These are phyloP conservation scores for Alouatta palliata DNA, from an alignment of 2,113 vertebrate genomes.

Conservation along the genomic window DNA sequence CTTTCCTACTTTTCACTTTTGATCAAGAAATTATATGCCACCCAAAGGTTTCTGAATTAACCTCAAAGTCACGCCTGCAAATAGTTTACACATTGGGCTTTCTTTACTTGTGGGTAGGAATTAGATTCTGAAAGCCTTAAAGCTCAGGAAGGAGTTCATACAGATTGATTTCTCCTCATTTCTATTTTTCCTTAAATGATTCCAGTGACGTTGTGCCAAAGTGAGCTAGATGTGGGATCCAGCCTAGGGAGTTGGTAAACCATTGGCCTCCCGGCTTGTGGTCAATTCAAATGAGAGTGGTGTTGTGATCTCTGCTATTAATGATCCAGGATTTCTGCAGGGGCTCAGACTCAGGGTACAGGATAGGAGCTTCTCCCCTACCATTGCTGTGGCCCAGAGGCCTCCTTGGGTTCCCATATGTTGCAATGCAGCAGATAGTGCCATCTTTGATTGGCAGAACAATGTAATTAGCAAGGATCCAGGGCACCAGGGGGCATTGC, in stretches of 20 bases:
- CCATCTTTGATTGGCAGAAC: rapidly evolving
- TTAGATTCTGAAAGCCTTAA: not conserved
- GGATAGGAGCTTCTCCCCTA: not conserved
- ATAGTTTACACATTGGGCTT: not conserved
- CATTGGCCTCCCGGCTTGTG: not conserved
- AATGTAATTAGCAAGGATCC: not conserved
- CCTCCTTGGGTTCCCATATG: not conserved
- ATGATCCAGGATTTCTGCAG: not conserved
- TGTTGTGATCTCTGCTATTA: not conserved
- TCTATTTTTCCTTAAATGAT: not conserved
- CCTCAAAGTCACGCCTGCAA: not conserved
- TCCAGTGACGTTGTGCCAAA: not conserved
- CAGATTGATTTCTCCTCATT: not conserved
- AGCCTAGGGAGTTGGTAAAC: not conserved
- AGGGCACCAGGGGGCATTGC: not conserved
- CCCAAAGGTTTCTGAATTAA: not conserved
- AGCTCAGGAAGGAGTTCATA: not conserved
- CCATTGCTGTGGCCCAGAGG: no score
- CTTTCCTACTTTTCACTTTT: not conserved
- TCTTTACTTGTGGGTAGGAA: not conserved
- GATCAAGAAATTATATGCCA: not conserved
- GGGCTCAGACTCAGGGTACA: not conserved
- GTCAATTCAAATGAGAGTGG: not conserved
- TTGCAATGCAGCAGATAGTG: not conserved
- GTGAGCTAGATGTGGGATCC: not conserved